These are phyloP conservation scores for Lathronympha strigana DNA, from an alignment of 2,888 invertebrate species.

Conservation along the genomic window DNA sequence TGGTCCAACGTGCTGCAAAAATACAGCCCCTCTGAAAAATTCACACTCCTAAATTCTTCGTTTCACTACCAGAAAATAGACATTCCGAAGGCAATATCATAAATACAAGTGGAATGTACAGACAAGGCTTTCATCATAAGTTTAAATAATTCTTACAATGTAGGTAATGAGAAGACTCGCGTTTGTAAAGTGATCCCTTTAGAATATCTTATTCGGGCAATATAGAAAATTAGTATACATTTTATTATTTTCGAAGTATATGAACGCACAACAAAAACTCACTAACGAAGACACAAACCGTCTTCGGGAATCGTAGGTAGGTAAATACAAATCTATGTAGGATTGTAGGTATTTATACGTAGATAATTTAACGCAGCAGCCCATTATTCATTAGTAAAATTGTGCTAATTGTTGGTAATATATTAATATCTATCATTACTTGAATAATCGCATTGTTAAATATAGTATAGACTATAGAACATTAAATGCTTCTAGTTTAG, in stretches of 20 bases:
- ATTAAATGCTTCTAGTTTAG: slow-evolving; percentile 14
- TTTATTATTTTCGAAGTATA: slow-evolving; percentile 25
- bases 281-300: slow-evolving; percentile 13
- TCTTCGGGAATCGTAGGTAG: not conserved
- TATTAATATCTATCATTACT: slow-evolving; percentile 5
- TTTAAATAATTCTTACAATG: slow-evolving; percentile 59
- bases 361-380: slow-evolving; percentile 24
- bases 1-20: slow-evolving; percentile 73
- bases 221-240: slow-evolving; percentile 35
- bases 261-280: slow-evolving; percentile 10
- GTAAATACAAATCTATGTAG: slow-evolving; percentile 25
- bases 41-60: slow-evolving; percentile 52
- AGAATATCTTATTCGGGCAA: slow-evolving; percentile 27
- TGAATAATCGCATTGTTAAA: slow-evolving; percentile 13
- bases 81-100: slow-evolving; percentile 69
- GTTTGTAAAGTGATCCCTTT: slow-evolving; percentile 29
- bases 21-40: slow-evolving; percentile 54
- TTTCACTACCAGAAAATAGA: slow-evolving; percentile 66
- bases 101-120: slow-evolving; percentile 83
- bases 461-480: slow-evolving; percentile 1
- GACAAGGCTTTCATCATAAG: slow-evolving; percentile 80
- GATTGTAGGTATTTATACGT: slow-evolving; percentile 1
- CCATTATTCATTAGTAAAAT: slow-evolving; percentile 5
- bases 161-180: slow-evolving; percentile 41
- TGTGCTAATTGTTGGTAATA: slow-evolving; percentile 25